These are phyloP conservation scores for Eristalis arbustorum DNA, from an alignment of 2,888 invertebrate species.

Conservation along the genomic window DNA sequence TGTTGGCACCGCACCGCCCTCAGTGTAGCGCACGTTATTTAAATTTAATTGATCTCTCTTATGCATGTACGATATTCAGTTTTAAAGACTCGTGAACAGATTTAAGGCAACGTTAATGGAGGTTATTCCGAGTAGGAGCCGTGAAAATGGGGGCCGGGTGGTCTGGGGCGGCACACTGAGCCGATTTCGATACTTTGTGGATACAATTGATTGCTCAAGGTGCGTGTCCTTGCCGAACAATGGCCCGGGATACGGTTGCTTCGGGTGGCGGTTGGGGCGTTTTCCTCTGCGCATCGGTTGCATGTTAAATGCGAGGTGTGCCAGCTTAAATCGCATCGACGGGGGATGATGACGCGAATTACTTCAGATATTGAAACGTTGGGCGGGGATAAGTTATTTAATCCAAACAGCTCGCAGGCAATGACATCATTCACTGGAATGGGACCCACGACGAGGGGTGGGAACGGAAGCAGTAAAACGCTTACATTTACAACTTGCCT, in stretches of 20 bases:
- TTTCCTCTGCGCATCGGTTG: background rate
- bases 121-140: conserved; percentile 6
- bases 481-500: too few relatives aligned
- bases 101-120: conserved; percentile 25
- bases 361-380: background rate
- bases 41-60: conserved; percentile 58
- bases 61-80: conserved; percentile 31
- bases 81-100: conserved; percentile 45
- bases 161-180: background rate
- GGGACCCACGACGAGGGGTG: background rate
- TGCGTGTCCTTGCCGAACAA: background rate
- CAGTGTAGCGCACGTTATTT: conserved; percentile 30
- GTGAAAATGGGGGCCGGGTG: background rate
- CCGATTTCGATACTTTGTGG: background rate
- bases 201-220: background rate
- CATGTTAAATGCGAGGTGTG: background rate
- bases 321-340: background rate
- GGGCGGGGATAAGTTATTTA: background rate
- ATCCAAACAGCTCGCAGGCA: background rate
- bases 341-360: background rate
- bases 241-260: background rate
- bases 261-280: background rate
- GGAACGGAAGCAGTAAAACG: too few relatives aligned
- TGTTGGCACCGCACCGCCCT: background rate
- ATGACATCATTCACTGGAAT: background rate